phyloP scores from a whole-genome alignment of 2,888 invertebrate species.

The Morpho deidamia region DNA sequence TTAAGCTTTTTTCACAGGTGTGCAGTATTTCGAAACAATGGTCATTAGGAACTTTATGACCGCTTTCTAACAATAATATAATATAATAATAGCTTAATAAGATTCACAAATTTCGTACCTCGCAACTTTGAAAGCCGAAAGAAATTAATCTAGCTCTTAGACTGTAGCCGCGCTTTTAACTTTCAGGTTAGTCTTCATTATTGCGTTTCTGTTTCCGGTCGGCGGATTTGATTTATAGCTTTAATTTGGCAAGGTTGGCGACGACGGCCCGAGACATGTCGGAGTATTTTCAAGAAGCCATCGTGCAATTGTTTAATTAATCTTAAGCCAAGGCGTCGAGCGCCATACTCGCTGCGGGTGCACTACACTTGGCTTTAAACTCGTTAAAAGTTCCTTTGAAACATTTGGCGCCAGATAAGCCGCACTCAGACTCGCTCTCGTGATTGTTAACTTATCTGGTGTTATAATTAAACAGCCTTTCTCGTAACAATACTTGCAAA shows the following conservation, averaged over 20 bases:
- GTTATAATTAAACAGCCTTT: constrained; percentile 70
- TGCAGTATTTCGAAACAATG: no score
- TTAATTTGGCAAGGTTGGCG: constrained; percentile 77
- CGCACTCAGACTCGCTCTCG: constrained; percentile 67
- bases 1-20: no score
- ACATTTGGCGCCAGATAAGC: constrained; percentile 78
- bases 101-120: constrained; percentile 2
- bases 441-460: constrained; percentile 74
- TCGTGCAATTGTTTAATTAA: constrained; percentile 79
- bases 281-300: constrained; percentile 77
- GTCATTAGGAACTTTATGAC: no score
- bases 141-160: constrained; percentile 44
- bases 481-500: constrained; percentile 41
- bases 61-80: no score
- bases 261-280: constrained; percentile 76
- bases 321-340: constrained; percentile 68
- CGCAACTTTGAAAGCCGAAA: constrained; percentile 26
- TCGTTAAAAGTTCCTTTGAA: constrained; percentile 76
- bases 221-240: constrained; percentile 73
- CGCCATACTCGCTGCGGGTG: constrained; percentile 46
- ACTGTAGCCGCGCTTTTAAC: constrained; percentile 42
- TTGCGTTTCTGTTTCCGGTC: constrained; percentile 70
- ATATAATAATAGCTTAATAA: no score
- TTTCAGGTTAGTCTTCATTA: constrained; percentile 61
- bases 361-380: constrained; percentile 76